Base-by-base conservation (phyloP, 2,797 vertebrate species). In the Halcyon badia region DNA sequence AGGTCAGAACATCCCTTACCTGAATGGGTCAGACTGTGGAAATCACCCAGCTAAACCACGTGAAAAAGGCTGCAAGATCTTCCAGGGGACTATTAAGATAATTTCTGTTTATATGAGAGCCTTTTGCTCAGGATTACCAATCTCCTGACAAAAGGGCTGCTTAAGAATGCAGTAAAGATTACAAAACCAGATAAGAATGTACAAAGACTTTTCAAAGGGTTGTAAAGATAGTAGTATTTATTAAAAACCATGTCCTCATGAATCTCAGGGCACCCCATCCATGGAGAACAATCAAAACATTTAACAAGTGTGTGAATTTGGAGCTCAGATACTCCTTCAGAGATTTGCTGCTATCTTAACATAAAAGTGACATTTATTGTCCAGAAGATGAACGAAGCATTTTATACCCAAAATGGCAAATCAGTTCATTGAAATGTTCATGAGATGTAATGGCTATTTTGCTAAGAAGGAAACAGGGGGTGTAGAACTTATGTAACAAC, bases 111-210 rank as follows among this genome's bases (percentile, higher is more conserved):
- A 35, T 66, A 61, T 14, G 35, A 64, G 22, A 83, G 37, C 24
- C 21, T 93, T 90, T 91, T 83, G 22, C 60, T 94, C 31, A 46
- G 58, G 54, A 68, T 87, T 90, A 81, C 25, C 28, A 76, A 51
- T 54, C 64, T 39, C 26, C 37, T 81, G 77, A 80, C 39, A 87
- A 81, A 95, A 89, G 24, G 17, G 16, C 56, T 89, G 31, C 37
- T 95, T 94, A 85, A 87, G 62, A 94, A 83, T 52, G 62, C 75
- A 83, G 30, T 89, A 87, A 94, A 96, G 85, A 91, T 96, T 95
- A 65, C 0, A 0, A 89, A 95, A 86, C 51, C 54, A 82, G 93
- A 60, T 89, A 95, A 92, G 58, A 85, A 57, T 6, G 8, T 71
- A 84, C 37, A 46, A 85, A 94, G 87, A 77, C 73, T 94, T 95